Conservation (phyloP, 2,888 invertebrate genomes). For the Hemistola chrysoprasaria region DNA sequence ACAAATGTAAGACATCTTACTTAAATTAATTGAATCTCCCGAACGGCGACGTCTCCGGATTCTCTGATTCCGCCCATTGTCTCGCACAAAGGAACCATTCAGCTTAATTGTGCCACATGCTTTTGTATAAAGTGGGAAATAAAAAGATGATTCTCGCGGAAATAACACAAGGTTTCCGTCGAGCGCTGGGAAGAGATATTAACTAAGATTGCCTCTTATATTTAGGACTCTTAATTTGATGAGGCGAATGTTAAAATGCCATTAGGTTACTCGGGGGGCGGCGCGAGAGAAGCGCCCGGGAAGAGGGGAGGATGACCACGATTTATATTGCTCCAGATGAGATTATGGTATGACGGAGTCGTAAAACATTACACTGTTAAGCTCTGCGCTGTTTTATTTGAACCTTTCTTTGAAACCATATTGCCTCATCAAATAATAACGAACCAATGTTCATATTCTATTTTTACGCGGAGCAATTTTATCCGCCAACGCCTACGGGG, state of each 20-base stretch:
- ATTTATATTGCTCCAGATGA: constrained; percentile 60
- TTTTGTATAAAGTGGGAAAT: constrained; percentile 40
- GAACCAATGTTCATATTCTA: constrained; percentile 7
- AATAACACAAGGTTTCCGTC: constrained; percentile 61
- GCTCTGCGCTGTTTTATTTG: constrained; percentile 32
- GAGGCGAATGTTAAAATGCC: constrained; percentile 65
- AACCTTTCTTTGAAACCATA: constrained; percentile 29
- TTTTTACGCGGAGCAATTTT: neutral
- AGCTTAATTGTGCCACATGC: constrained; percentile 53
- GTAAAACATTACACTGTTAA: constrained; percentile 51
- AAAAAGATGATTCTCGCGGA: constrained; percentile 50
- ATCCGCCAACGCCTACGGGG: no score
- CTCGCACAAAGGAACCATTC: constrained; percentile 52
- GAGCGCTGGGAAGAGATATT: constrained; percentile 41
- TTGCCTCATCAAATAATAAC: constrained; percentile 28
- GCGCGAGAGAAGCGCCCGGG: constrained; percentile 28
- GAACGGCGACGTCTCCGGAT: constrained; percentile 41
- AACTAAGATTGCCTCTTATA: constrained; percentile 59
- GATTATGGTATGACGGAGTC: constrained; percentile 53
- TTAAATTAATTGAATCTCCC: constrained; percentile 56
- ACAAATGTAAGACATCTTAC: constrained; percentile 34
- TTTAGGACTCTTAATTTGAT: constrained; percentile 67
- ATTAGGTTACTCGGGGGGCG: constrained; percentile 53
- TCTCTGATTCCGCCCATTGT: constrained; percentile 51
- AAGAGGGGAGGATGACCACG: constrained; percentile 38